Conservation (phyloP, 2,797 vertebrate genomes). For the Eidolon dupreanum region DNA sequence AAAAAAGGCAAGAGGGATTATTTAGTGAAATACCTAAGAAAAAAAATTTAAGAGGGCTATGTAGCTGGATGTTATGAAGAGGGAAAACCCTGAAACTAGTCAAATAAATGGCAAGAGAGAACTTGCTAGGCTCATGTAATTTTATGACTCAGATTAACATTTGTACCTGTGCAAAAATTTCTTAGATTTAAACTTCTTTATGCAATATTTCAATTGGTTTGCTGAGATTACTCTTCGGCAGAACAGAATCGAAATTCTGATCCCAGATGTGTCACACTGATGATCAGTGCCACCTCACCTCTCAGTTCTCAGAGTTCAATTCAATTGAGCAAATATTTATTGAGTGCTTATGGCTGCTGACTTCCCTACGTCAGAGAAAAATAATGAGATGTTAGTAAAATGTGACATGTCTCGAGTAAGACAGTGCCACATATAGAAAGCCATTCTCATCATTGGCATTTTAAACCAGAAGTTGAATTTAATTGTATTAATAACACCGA, state of each 20-base stretch:
- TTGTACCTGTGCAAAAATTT: not conserved
- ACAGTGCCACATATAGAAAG: not conserved
- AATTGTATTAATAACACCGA: conserved; percentile 15
- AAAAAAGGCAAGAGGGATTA: not conserved
- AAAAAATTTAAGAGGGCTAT: not conserved
- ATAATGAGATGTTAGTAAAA: conserved; percentile 73
- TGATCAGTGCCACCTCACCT: conserved; percentile 54
- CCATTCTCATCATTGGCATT: not conserved
- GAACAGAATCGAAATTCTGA: conserved; percentile 30
- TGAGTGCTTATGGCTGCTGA: conserved; percentile 63
- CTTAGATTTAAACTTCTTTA: not conserved
- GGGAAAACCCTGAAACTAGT: not conserved
- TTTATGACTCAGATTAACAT: not conserved
- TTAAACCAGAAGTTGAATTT: conserved; percentile 49
- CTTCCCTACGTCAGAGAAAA: conserved; percentile 67
- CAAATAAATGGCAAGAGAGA: not conserved
- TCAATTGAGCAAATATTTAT: conserved; percentile 74
- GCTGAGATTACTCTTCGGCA: not conserved
- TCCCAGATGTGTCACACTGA: conserved; percentile 48
- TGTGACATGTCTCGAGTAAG: conserved; percentile 20
- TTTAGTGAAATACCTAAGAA: not conserved
- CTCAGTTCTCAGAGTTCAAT: conserved; percentile 58
- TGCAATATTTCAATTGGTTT: not conserved
- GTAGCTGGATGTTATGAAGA: not conserved
- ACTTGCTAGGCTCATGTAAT: not conserved